phyloP scores from a whole-genome alignment of 2,888 invertebrate genomes.

The Megamerina dolium region DNA sequence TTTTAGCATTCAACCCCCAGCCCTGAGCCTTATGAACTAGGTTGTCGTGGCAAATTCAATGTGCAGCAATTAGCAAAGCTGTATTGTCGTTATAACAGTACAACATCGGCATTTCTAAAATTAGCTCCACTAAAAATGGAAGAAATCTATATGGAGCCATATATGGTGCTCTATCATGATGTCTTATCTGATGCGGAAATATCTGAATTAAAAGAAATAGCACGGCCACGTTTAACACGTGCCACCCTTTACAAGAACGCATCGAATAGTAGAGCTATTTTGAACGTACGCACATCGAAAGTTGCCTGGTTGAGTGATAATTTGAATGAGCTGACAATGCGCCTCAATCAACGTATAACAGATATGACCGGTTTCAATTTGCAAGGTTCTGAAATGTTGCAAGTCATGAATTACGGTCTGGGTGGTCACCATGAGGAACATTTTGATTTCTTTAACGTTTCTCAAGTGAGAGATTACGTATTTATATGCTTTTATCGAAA shows the following conservation, averaged over 20 bases:
- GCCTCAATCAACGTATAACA: constrained; percentile 52
- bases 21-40: constrained; percentile 29
- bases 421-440: constrained; percentile 61
- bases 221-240: constrained; percentile 44
- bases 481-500: too few relatives aligned
- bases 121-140: constrained; percentile 54
- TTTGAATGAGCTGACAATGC: constrained; percentile 53
- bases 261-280: constrained; percentile 61
- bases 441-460: constrained; percentile 28
- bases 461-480: constrained; percentile 33
- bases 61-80: constrained; percentile 19
- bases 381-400: constrained; percentile 51
- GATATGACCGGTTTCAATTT: constrained; percentile 56
- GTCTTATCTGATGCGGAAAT: constrained; percentile 57
- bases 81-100: constrained; percentile 42
- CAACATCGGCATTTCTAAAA: constrained; percentile 44
- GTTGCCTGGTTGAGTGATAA: constrained; percentile 23
- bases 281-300: constrained; percentile 34
- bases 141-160: constrained; percentile 51
- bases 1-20: too few relatives aligned
- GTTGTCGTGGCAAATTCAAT: constrained; percentile 34
- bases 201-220: constrained; percentile 32
- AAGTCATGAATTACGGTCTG: constrained; percentile 39
- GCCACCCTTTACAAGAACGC: constrained; percentile 53
- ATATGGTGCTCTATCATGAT: constrained; percentile 54